phyloP scores from a whole-genome alignment of 2,797 vertebrate species.

The Smutsia gigantea region DNA sequence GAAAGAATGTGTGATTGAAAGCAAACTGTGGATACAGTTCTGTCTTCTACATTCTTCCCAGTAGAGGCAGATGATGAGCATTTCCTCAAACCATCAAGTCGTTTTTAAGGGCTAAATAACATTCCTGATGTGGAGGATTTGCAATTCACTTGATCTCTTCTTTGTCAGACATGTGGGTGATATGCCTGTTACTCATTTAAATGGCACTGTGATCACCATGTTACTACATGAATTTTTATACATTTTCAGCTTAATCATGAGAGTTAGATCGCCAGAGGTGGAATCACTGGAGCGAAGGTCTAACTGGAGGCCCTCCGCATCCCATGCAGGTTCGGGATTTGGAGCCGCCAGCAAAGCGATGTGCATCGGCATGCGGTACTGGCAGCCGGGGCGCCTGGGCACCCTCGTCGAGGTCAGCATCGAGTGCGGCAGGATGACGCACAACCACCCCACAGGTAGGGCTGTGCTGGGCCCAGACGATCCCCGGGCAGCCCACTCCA shows the following conservation, averaged over 20 bases:
- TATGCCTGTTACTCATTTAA: background rate
- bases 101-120: background rate
- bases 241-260: background rate
- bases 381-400: slow-evolving; percentile 94
- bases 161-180: too few relatives aligned
- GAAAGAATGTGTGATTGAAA: too few relatives aligned
- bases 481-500: too few relatives aligned
- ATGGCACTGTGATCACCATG: background rate
- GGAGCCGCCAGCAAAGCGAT: slow-evolving; percentile 97
- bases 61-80: fast-evolving
- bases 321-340: slow-evolving; percentile 93
- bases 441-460: slow-evolving; percentile 98
- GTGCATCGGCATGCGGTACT: slow-evolving; percentile 98
- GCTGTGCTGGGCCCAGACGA: fast-evolving
- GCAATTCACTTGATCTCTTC: background rate
- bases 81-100: background rate
- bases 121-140: fast-evolving
- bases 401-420: slow-evolving; percentile 96
- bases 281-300: background rate
- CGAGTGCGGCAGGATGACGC: slow-evolving; percentile 98
- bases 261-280: too few relatives aligned
- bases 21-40: fast-evolving
- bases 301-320: fast-evolving
- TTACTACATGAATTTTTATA: fast-evolving
- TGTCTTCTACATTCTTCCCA: background rate